Percentiles rank a stretch among this genome's conserved stretches.
Conservation (phyloP, 2,797 vertebrate species). For the Dermochelys coriacea region DNA sequence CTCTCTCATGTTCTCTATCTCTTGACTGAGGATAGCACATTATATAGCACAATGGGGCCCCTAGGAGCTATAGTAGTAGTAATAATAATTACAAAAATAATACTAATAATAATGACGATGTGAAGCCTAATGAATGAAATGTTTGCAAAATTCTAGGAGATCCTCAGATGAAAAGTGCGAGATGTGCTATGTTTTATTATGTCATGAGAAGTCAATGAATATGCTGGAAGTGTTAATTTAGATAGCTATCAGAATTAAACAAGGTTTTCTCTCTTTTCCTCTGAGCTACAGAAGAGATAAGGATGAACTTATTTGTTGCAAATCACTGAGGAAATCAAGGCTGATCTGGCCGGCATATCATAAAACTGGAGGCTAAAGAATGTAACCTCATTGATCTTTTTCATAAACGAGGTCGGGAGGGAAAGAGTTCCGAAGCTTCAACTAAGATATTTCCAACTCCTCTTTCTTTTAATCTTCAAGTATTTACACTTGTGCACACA, state of each 20-base stretch:
- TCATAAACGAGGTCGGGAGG: not conserved
- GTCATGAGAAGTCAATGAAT: not conserved
- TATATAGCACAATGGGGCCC: not conserved
- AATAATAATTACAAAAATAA: not conserved
- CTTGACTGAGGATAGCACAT: not conserved
- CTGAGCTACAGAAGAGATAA: not conserved
- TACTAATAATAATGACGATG: not conserved
- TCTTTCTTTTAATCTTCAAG: slow-evolving; percentile 47
- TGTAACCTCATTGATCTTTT: slow-evolving; percentile 29
- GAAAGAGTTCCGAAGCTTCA: slow-evolving; percentile 45
- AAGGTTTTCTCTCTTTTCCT: not conserved
- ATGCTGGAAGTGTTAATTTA: not conserved
- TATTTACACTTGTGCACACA: slow-evolving; percentile 2
- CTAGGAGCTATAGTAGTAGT: not conserved
- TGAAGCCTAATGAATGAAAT: slow-evolving; percentile 6
- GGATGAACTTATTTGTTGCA: not conserved
- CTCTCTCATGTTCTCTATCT: not conserved
- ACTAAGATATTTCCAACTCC: not conserved
- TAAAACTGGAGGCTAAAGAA: not conserved
- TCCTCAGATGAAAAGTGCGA: not conserved
- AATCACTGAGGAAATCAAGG: not conserved
- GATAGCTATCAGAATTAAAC: fast-evolving
- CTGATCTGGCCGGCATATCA: not conserved
- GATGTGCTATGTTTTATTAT: not conserved
- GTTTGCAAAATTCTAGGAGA: slow-evolving; percentile 17